These are phyloP conservation scores for Charaxes varanes DNA, from an alignment of 1,140 invertebrate species.

Conservation along the genomic window DNA sequence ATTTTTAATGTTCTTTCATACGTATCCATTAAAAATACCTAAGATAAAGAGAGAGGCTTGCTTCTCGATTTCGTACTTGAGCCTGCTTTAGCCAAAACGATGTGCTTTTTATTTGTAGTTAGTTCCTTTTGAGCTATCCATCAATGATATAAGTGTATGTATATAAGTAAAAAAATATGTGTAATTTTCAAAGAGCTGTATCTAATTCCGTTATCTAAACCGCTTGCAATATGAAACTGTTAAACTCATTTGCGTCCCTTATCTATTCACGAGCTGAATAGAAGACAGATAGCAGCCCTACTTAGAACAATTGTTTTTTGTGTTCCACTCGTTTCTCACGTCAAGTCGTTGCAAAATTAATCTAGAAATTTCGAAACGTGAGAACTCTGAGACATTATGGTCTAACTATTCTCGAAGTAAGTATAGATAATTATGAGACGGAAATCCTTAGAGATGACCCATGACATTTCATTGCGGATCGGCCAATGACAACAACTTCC, in stretches of 20 bases:
- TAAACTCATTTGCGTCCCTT: slow-evolving; percentile 15
- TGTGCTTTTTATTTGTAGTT: too few relatives aligned
- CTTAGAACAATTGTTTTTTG: slow-evolving; percentile 7
- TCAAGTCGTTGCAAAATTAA: neutral
- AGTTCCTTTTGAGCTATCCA: too few relatives aligned
- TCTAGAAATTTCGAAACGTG: slow-evolving; percentile 14
- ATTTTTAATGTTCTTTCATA: too few relatives aligned
- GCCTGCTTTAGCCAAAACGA: too few relatives aligned
- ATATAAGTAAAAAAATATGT: too few relatives aligned
- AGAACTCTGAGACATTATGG: slow-evolving; percentile 11
- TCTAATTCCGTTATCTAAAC: slow-evolving; percentile 22
- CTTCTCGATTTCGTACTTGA: too few relatives aligned
- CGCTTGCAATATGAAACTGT: slow-evolving; percentile 23
- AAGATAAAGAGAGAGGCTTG: too few relatives aligned
- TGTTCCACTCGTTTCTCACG: slow-evolving; percentile 2
- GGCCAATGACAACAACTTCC: slow-evolving; percentile 24
- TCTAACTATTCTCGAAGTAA: slow-evolving; percentile 1
- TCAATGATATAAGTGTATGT: too few relatives aligned
- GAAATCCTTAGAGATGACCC: slow-evolving; percentile 46
- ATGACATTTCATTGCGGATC: slow-evolving; percentile 38
- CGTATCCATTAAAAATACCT: too few relatives aligned
- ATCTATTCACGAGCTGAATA: neutral
- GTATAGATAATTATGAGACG: slow-evolving; percentile 21
- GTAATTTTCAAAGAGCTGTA: slow-evolving; percentile 4
- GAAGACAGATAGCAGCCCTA: neutral